These are phyloP conservation scores for Ctenosaura bakeri DNA, from an alignment of 2,797 vertebrate genomes.

Conservation along the genomic window DNA sequence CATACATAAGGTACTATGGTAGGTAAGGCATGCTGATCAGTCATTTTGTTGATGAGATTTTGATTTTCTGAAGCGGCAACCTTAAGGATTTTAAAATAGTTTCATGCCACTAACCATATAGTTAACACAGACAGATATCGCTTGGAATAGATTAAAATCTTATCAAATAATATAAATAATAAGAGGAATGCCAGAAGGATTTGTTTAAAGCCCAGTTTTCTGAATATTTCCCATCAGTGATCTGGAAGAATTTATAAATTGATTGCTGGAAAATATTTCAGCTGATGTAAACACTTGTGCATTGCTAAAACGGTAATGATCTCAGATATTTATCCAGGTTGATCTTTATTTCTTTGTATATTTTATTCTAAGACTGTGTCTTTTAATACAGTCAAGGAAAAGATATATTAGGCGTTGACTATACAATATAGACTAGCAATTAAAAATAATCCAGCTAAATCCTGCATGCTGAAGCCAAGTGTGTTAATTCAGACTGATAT, in stretches of 20 bases:
- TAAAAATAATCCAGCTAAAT: no score
- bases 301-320: background rate
- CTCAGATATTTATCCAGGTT: background rate
- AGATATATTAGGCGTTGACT: background rate
- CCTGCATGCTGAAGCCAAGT: no score
- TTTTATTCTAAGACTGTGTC: background rate
- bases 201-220: background rate
- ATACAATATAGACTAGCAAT: background rate
- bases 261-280: background rate
- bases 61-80: background rate
- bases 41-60: background rate
- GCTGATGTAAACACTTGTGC: background rate
- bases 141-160: background rate
- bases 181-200: background rate
- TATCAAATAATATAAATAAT: background rate
- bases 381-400: background rate
- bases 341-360: background rate
- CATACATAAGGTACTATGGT: no score
- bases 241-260: background rate
- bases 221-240: background rate
- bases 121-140: background rate
- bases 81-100: background rate
- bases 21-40: no score
- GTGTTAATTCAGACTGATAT: no score
- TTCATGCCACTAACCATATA: background rate